Percentiles rank a stretch among this genome's conserved stretches.
Conservation (phyloP, 53 echinoderm and acorn worm species). For the Luidia sarsii region DNA sequence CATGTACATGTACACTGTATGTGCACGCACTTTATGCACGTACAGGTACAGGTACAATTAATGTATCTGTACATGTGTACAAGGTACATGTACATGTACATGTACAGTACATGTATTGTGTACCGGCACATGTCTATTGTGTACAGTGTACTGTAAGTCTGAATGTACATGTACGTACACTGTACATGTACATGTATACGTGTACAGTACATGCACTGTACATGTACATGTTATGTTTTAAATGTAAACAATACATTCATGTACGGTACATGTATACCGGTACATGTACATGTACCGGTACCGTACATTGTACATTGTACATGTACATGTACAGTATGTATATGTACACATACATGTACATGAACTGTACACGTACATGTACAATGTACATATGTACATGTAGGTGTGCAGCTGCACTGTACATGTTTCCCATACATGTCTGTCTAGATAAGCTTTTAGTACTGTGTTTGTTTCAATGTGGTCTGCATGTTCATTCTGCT, state of each 20-base stretch:
- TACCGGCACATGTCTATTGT: too few relatives aligned
- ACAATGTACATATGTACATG: background rate
- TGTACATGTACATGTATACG: background rate
- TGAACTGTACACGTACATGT: background rate
- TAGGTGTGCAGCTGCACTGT: too few relatives aligned
- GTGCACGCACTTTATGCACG: background rate
- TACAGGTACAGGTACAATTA: background rate
- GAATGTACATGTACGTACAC: too few relatives aligned
- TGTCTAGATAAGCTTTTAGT: too few relatives aligned
- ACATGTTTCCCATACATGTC: background rate
- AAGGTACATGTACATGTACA: too few relatives aligned
- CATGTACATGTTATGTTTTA: too few relatives aligned
- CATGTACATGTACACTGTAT: background rate
- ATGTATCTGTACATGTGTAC: too few relatives aligned
- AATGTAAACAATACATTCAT: background rate
- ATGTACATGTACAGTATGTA: background rate
- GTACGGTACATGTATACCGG: background rate
- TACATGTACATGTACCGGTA: background rate
- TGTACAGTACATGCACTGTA: too few relatives aligned
- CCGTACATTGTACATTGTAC: background rate
- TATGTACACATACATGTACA: background rate
- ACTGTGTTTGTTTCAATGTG: too few relatives aligned
- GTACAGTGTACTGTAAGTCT: too few relatives aligned
- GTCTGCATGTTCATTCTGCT: too few relatives aligned
- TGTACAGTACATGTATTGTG: too few relatives aligned